A percentile compares a stretch with the other conserved stretches of the same genome.
Evolutionary conservation across 2,888 invertebrate species (phyloP).

Genomic region (Eucera pruinosa): DNA sequence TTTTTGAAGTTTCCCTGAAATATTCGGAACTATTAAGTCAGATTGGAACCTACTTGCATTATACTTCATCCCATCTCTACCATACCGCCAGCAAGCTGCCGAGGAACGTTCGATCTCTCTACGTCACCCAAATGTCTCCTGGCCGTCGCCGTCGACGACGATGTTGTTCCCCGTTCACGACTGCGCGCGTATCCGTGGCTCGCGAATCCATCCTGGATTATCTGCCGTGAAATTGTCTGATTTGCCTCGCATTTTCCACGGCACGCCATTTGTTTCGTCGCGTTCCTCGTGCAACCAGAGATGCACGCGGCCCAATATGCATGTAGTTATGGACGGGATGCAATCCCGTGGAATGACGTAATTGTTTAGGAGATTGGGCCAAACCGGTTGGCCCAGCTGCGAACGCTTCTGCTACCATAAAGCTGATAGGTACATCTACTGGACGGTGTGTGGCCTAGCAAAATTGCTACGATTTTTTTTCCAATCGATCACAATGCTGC

Average conservation of each 20-base stretch:
- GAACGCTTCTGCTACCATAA: slow-evolving; percentile 21
- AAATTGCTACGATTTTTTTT: slow-evolving; percentile 23
- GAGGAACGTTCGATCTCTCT: slow-evolving; percentile 60
- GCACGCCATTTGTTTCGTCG: slow-evolving; percentile 73
- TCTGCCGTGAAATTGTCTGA: slow-evolving; percentile 79
- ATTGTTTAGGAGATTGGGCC: slow-evolving; percentile 56
- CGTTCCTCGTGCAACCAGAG: slow-evolving; percentile 49
- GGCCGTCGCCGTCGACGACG: slow-evolving; percentile 36
- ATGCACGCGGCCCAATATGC: slow-evolving; percentile 44
- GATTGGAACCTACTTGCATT: no score
- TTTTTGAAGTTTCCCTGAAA: no score
- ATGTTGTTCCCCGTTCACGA: background rate
- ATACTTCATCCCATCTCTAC: no score
- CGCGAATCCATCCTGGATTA: slow-evolving; percentile 67
- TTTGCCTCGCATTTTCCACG: slow-evolving; percentile 77
- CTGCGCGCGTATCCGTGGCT: slow-evolving; percentile 20
- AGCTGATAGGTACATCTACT: slow-evolving; percentile 6
- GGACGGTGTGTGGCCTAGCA: background rate
- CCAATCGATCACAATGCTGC: background rate
- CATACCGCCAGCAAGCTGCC: background rate
- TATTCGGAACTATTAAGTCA: no score
- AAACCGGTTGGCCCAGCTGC: slow-evolving; percentile 38
- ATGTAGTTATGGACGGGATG: slow-evolving; percentile 54
- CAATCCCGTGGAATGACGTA: slow-evolving; percentile 55
- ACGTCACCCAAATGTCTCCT: slow-evolving; percentile 69